Evolutionary conservation across 2,113 vertebrate species (phyloP), one percentile per base, ranked within the genome.

Genomic region (Ageneiosus marmoratus): DNA sequence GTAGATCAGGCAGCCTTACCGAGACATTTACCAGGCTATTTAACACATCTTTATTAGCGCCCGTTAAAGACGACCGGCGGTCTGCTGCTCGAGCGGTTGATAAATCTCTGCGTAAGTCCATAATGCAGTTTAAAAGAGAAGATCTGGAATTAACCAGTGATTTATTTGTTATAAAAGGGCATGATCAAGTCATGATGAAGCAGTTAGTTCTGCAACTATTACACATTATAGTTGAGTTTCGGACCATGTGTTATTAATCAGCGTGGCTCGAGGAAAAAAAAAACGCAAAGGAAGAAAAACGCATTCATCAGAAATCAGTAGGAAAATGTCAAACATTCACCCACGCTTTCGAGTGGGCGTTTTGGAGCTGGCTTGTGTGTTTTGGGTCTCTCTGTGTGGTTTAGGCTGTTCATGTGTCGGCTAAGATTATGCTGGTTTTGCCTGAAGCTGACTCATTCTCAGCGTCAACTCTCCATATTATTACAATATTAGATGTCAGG

Each of bases 401-500:
- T 83, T 80, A 10, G 65, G 24, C 62, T 84, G 53, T 79, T 69
- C 65, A 32, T 67, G 60, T 85, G 80, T 82, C 51, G 70, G 78
- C 22, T 65, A 55, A 27, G 34, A 62, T 72, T 75, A 78, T 32
- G 58, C 69, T 29, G 67, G 48, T 63, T 79, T 83, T 56, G 58
- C 83, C 67, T 44, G n/a, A 79, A 62, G 67, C 85, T 41, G 83
- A 55, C 67, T 81, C 82, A 82, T 86, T 83, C 83, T 87, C 56
- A 82, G 80, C 75, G 58, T 86, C 84, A 78, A 62, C 60, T 55
- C 74, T 84, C 56, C 48, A 13, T 87, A 79, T 89, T 87, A 86
- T 87, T 86, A 87, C 80, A 87, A 81, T 86, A 87, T 89, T 85
- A 76, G 53, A 80, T 89, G 85, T 89, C 88, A 85, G 70, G 67